These are phyloP conservation scores for Cataglyphis altisquamis DNA, from an alignment of 2,888 invertebrate genomes.

Conservation along the genomic window DNA sequence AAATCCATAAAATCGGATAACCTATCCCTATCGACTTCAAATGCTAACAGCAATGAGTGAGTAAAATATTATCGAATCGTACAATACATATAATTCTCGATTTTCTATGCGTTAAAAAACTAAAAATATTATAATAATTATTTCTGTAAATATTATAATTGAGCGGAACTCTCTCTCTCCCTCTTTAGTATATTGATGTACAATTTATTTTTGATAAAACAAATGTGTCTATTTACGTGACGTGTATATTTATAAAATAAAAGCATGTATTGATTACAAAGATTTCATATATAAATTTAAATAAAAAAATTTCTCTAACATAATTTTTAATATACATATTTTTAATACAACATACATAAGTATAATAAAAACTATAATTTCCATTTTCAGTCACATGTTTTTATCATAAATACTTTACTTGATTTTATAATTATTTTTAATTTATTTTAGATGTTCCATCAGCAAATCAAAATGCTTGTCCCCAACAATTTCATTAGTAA, in stretches of 20 bases:
- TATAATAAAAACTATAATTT: background rate
- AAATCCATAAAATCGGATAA: slow-evolving; percentile 22
- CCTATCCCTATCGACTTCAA: slow-evolving; percentile 52
- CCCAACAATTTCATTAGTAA: background rate
- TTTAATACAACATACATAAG: background rate
- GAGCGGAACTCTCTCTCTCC: no score
- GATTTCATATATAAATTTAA: background rate
- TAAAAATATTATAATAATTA: background rate
- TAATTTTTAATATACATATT: background rate
- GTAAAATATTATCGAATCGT: background rate
- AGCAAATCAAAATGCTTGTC: background rate
- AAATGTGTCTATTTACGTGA: no score
- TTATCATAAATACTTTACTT: background rate
- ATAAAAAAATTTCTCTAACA: background rate
- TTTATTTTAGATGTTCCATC: background rate
- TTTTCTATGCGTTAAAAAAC: background rate
- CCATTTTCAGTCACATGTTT: background rate
- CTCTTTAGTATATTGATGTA: no score
- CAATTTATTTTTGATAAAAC: no score
- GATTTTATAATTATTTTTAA: background rate
- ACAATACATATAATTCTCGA: background rate
- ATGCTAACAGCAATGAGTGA: slow-evolving; percentile 5
- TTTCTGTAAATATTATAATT: background rate
- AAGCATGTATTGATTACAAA: background rate
- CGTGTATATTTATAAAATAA: background rate